Percentiles rank a stretch among this genome's conserved stretches.
Conservation (phyloP, 2,113 vertebrate species). For the Chunga burmeisteri region DNA sequence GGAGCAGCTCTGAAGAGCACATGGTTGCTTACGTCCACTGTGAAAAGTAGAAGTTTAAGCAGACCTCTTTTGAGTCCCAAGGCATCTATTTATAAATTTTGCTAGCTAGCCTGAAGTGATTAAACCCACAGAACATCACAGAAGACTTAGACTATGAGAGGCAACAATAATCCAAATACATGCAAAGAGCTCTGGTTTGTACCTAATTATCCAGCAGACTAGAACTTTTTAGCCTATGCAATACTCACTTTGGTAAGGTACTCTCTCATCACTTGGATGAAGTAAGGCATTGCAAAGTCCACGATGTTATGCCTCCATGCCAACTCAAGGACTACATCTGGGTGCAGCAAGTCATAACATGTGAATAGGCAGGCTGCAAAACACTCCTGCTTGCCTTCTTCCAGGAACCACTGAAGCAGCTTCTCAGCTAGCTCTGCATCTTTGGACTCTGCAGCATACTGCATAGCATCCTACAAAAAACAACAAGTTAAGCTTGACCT, state of each 20-base stretch:
- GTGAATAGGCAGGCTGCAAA: slow-evolving; percentile 89
- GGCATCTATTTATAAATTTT: background rate
- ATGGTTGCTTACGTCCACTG: background rate
- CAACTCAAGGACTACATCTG: slow-evolving; percentile 87
- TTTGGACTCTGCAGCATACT: slow-evolving; percentile 87
- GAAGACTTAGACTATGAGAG: background rate
- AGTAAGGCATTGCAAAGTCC: slow-evolving; percentile 91
- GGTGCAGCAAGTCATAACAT: slow-evolving; percentile 86
- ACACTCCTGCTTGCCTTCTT: slow-evolving; percentile 87
- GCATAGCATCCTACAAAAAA: slow-evolving; percentile 86
- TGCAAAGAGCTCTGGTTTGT: background rate
- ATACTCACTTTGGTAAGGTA: slow-evolving; percentile 86
- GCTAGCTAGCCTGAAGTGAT: background rate
- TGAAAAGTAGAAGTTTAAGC: background rate
- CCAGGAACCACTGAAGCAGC: slow-evolving; percentile 89
- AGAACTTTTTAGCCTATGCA: background rate
- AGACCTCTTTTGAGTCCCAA: background rate
- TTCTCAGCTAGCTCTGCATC: slow-evolving; percentile 84
- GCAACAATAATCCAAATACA: background rate
- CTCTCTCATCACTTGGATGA: slow-evolving; percentile 91
- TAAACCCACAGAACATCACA: background rate
- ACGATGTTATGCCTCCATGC: slow-evolving; percentile 88
- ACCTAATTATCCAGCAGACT: background rate
- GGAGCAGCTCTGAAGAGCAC: background rate
- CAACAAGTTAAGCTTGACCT: background rate